Evolutionary conservation across 2,797 vertebrate species (phyloP).

Genomic region (Alcedo atthis): DNA sequence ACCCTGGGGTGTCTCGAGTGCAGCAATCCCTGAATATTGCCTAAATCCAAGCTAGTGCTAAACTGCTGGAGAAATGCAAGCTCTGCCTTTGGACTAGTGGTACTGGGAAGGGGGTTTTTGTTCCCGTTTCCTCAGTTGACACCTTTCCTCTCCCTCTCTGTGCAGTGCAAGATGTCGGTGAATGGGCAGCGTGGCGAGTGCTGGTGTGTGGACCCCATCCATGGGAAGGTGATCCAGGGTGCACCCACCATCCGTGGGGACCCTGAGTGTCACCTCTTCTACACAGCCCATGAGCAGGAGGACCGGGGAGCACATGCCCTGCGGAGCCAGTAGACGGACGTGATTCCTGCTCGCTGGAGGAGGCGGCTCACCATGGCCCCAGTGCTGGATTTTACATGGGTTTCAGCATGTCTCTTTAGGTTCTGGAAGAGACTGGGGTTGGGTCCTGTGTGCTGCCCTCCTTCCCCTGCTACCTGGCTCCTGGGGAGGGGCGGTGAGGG

Average conservation of each 20-base stretch:
- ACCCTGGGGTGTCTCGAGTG: neutral
- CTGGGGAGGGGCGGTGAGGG: conserved; percentile 26
- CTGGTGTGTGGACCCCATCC: conserved; percentile 94
- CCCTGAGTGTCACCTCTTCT: conserved; percentile 92
- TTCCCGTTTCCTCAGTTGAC: neutral
- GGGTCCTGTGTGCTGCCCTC: conserved; percentile 48
- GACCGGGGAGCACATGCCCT: conserved; percentile 69
- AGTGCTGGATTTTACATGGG: conserved; percentile 70
- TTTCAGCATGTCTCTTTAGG: conserved; percentile 73
- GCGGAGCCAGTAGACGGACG: conserved; percentile 68
- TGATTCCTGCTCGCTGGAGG: conserved; percentile 53
- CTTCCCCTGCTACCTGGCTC: conserved; percentile 37
- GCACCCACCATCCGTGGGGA: conserved; percentile 91
- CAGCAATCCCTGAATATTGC: neutral
- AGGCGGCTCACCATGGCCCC: conserved; percentile 13
- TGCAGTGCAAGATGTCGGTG: conserved; percentile 97
- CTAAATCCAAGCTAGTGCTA: neutral
- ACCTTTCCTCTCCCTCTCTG: conserved; percentile 21
- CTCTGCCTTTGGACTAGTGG: neutral
- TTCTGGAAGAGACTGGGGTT: conserved; percentile 73
- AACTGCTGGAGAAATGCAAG: neutral
- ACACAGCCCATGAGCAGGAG: conserved; percentile 78
- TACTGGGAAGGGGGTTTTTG: neutral
- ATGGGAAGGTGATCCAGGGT: conserved; percentile 86
- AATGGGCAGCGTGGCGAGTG: conserved; percentile 95